Evolutionary conservation across 2,113 vertebrate species (phyloP), one percentile per base, ranked within the genome.

Genomic region (Alligator sinensis): DNA sequence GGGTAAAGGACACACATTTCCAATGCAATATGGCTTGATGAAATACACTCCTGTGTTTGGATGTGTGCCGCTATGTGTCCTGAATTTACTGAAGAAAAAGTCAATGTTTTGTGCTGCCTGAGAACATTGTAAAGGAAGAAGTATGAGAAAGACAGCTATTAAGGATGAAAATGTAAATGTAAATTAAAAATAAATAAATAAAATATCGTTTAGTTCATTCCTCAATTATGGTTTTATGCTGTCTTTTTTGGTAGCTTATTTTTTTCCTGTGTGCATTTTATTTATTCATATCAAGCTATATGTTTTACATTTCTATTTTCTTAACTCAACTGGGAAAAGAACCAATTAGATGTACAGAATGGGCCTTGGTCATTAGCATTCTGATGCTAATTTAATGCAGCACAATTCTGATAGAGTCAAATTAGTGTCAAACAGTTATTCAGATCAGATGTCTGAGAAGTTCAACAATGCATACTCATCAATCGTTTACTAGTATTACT

Each of bases 361-460:
- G 54, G 64, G 57, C 87, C 62, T 80, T 57, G 81, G 18, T n/a
- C 83, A 25, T 89, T 90, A 80, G 84, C 86, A 87, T 96, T 92
- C 89, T 87, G 77, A 8, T 70, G 72, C 57, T 92, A 88, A 75
- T 13, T 58, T 63, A 72, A 89, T 78, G 74, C 24, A 24, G 38
- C 34, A 27, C 47, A 60, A 3, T 88, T 96, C 72, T 84, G 77
- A 85, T 38, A 34, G 15, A 70, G 80, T 86, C 22, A 55, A 58
- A 47, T 91, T 88, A 84, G 62, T 89, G 93, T 96, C 95, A 96
- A 70, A 92, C 72, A 92, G 84, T 79, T 83, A 24, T 84, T 88
- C 79, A 84, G 57, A 93, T 74, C 27, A 89, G 38, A 78, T 89
- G 57, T 86, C 77, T 96, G 91, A 92, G 80, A 89, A 64, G 54